Evolutionary conservation across 2,797 vertebrate genomes (phyloP).

Genomic region (Zenarchopterus dispar): DNA sequence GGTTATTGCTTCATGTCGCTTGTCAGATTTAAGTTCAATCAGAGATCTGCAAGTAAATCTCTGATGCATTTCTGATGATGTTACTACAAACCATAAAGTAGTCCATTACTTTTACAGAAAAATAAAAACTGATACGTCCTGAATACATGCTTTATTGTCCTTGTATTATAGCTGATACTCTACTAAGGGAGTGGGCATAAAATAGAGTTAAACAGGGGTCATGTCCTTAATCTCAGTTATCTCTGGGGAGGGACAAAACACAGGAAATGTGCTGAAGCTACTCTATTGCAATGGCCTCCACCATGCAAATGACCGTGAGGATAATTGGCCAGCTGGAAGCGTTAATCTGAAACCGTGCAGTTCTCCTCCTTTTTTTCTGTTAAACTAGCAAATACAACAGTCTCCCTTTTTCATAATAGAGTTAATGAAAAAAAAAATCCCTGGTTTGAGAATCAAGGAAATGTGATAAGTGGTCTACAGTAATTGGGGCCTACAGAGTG

Average conservation of each 20-base stretch:
- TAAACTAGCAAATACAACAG: slow-evolving; percentile 30
- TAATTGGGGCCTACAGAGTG: slow-evolving; percentile 69
- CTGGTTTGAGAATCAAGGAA: slow-evolving; percentile 65
- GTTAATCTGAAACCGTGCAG: slow-evolving; percentile 51
- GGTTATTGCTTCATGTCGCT: too few species aligned
- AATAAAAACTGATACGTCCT: too few species aligned
- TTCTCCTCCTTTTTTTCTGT: slow-evolving; percentile 51
- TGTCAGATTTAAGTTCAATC: too few species aligned
- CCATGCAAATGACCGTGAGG: slow-evolving; percentile 30
- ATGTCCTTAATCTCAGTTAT: slow-evolving; percentile 40
- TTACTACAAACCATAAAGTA: too few species aligned
- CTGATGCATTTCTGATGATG: too few species aligned
- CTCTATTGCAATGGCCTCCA: slow-evolving; percentile 24
- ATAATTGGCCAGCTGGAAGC: slow-evolving; percentile 59
- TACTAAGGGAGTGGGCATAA: slow-evolving; percentile 35
- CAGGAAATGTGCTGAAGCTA: slow-evolving; percentile 36
- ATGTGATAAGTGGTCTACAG: slow-evolving; percentile 64
- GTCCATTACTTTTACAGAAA: too few species aligned
- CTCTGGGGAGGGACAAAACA: slow-evolving; percentile 37
- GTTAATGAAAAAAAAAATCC: slow-evolving; percentile 63
- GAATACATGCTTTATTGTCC: slow-evolving; percentile 8
- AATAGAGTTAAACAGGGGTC: slow-evolving; percentile 43
- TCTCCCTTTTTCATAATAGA: slow-evolving; percentile 45
- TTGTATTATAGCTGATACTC: slow-evolving; percentile 19
- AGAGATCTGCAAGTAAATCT: too few species aligned